Evolutionary conservation across 2,888 invertebrate species (phyloP), one percentile per base, ranked within the genome.

Genomic region (Liodrosophila aerea): DNA sequence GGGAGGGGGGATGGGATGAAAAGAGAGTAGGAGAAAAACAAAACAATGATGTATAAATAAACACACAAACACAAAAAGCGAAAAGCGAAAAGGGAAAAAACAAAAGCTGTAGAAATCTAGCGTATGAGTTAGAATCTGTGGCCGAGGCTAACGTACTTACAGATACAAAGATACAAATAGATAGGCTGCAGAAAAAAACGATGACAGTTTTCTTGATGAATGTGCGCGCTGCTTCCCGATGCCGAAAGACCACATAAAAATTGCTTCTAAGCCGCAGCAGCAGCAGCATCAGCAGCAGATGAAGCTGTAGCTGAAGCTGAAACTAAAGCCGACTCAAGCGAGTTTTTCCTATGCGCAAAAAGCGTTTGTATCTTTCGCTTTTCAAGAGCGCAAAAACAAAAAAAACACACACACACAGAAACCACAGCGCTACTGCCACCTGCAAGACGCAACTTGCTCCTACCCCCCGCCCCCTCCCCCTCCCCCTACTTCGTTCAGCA

Each of bases 131-230:
- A 77, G 86, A 82, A 77, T 72, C 71, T 78, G 66, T 66, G 60
- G 52, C 52, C 62, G 82, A 76, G 82, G 76, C 85, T 74, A 82
- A 84, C 82, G 78, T 82, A 84, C 82, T 84, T 71, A 74, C 68
- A 69, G 63, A 67, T 73, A 69, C 64, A 63, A 22, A 62, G 46
- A 64, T 62, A 70, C 57, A 70, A 27, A 64, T 37, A 59, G 22
- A 22, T 22, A 22, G 22, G 22, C 22, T 4, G 22, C 49, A 51
- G 49, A 63, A 46, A 80, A 75, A 83, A 78, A 85, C 82, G 78
- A 85, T 76, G 86, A 84, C 83, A 84, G 76, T 84, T 85, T 84
- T 84, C 82, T 86, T 84, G 83, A 84, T 86, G 83, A 84, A 84
- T 86, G 85, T 86, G 74, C 81, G 77, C 81, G 67, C 36, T 58